Conservation (phyloP, 2,797 vertebrate genomes). For the Epinephelus malabaricus region DNA sequence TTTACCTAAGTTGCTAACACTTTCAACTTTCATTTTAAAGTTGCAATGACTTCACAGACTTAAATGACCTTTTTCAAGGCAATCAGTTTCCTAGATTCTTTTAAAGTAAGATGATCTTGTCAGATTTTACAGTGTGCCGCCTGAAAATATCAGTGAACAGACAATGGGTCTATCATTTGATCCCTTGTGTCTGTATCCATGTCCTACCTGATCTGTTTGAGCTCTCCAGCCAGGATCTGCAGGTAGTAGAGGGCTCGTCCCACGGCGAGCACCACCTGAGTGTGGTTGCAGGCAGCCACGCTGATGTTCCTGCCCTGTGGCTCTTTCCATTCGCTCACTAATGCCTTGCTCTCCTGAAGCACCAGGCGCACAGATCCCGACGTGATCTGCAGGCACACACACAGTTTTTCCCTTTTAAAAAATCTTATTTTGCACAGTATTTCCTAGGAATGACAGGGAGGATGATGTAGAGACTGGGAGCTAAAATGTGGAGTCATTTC, state of each 20-base stretch:
- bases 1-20: too few species aligned
- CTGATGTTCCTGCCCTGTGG: conserved; percentile 98
- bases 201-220: conserved; percentile 95
- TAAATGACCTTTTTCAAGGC: too few species aligned
- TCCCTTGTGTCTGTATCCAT: not conserved
- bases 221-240: conserved; percentile 95
- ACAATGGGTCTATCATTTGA: not conserved
- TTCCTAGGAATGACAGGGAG: conserved; percentile 7
- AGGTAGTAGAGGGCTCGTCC: conserved; percentile 96
- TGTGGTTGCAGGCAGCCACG: conserved; percentile 97
- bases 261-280: conserved; percentile 97
- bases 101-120: too few species aligned
- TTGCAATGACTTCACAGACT: too few species aligned
- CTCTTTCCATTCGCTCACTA: conserved; percentile 98
- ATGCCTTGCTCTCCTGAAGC: conserved; percentile 94
- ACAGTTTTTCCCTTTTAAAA: conserved; percentile 29
- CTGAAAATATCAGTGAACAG: not conserved
- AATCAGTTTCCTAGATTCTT: too few species aligned
- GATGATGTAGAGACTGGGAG: not conserved
- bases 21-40: too few species aligned
- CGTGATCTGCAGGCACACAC: conserved; percentile 89
- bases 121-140: not conserved
- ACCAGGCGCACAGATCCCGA: conserved; percentile 96
- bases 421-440: not conserved
- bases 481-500: not conserved